Evolutionary conservation across 2,888 invertebrate genomes (phyloP), one percentile per base, ranked within the genome.

Genomic region (Syritta pipiens): DNA sequence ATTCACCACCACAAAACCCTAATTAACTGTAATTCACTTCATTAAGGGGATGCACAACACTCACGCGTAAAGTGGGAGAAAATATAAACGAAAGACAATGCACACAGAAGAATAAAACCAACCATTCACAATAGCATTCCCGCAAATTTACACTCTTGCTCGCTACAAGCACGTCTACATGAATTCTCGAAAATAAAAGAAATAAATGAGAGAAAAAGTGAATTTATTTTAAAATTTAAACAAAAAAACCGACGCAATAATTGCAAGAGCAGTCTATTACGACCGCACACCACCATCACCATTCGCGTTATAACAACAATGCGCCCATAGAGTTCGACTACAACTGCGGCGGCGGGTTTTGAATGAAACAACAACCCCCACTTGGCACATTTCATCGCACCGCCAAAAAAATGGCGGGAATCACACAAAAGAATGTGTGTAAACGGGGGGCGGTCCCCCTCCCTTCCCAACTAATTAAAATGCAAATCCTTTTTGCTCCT

Each of bases 11-110:
- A 35, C 79, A 74, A 68, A 67, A 48, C 62, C 55, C 37, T 79
- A 79, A 79, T 79, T 79, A 79, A 74, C 79, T 74, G 79, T 60
- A 79, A 68, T 68, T 67, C 67, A 55, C 67, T 74, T 32, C 65
- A 65, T 72, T 63, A 60, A 59, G 44, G 35, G 49, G 37, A 40
- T 42, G 46, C 46, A 63, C n/a, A n/a, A n/a, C n/a, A 51, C 62
- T 62, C 77, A 51, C 55, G 26, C 35, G 24, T 24, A 63, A 76
- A 60, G 71, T 46, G 53, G n/a, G n/a, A n/a, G n/a, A 51, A 24
- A 59, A 32, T 59, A 65, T 60, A 57, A 77, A 51, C 48, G 53
- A 60, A 72, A 72, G 37, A 72, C 65, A 72, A 71, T 77, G 59
- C n/a, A 51, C 26, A 48, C 48, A 40, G 55, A 35, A 57, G 42